phyloP scores from a whole-genome alignment of 2,888 invertebrate species.

The Vandiemenella viatica region DNA sequence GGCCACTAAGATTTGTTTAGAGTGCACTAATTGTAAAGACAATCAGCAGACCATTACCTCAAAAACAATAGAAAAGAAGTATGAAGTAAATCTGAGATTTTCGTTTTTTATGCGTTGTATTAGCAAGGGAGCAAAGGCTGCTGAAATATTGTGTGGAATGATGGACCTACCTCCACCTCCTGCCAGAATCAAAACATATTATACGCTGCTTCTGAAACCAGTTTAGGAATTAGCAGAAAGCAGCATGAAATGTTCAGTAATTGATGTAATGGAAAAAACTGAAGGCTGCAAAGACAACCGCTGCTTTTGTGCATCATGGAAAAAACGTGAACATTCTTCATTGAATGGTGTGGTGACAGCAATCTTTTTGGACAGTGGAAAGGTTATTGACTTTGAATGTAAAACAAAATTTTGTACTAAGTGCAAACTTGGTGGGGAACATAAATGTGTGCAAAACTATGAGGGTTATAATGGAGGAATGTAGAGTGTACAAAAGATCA shows the following conservation, averaged over 20 bases:
- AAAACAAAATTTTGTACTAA: too few species aligned
- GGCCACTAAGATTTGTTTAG: background rate
- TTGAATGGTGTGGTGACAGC: slow-evolving; percentile 1
- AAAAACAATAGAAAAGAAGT: background rate
- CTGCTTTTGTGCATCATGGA: slow-evolving; percentile 3
- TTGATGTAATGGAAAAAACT: too few species aligned
- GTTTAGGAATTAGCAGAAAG: too few species aligned
- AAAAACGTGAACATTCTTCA: background rate
- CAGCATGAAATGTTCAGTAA: too few species aligned
- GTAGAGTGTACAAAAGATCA: too few species aligned
- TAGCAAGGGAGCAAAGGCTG: background rate
- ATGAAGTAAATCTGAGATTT: background rate
- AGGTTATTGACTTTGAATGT: too few species aligned
- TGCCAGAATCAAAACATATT: background rate
- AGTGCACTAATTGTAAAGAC: background rate
- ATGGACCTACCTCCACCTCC: background rate
- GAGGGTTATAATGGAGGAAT: background rate
- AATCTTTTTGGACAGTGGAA: background rate
- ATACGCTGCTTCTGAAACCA: background rate
- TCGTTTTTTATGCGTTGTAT: background rate
- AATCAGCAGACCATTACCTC: background rate
- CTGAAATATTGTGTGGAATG: background rate
- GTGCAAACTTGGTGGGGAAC: too few species aligned
- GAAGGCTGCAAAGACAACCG: background rate
- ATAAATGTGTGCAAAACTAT: background rate